phyloP scores from a whole-genome alignment of 2,888 invertebrate genomes.

The Melipona beecheii region DNA sequence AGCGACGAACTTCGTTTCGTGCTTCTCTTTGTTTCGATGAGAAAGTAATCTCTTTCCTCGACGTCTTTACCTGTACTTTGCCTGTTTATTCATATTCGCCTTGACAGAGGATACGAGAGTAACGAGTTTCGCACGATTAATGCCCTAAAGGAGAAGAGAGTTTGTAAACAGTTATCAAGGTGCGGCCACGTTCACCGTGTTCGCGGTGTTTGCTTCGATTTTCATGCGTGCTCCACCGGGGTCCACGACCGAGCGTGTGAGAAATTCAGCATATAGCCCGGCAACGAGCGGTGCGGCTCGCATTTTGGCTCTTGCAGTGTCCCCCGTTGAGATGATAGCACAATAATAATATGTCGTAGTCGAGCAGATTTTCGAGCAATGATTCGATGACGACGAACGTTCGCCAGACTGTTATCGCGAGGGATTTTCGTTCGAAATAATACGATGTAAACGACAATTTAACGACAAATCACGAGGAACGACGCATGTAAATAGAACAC shows the following conservation, averaged over 20 bases:
- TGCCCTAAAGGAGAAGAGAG: conserved; percentile 20
- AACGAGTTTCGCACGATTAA: conserved; percentile 38
- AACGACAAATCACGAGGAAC: neutral
- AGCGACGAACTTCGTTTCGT: conserved; percentile 66
- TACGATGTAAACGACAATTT: conserved; percentile 15
- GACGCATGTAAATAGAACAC: conserved; percentile 33
- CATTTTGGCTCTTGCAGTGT: conserved; percentile 14
- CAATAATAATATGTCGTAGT: conserved; percentile 54
- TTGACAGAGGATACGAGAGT: neutral
- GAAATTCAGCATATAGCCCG: conserved; percentile 41
- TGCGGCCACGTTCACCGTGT: conserved; percentile 54
- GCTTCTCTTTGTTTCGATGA: conserved; percentile 62
- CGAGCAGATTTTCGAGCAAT: conserved; percentile 23
- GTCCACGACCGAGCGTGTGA: conserved; percentile 53
- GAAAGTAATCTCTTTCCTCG: conserved; percentile 35
- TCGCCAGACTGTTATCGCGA: neutral
- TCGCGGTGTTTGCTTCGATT: conserved; percentile 58
- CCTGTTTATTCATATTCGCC: conserved; percentile 28
- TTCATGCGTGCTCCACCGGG: conserved; percentile 55
- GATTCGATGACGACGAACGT: conserved; percentile 44
- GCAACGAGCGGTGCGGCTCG: conserved; percentile 26
- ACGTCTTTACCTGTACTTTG: conserved; percentile 31
- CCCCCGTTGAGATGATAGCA: conserved; percentile 13
- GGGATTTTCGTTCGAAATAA: conserved; percentile 1
- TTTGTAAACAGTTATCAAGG: conserved; percentile 56